Base-by-base conservation (phyloP, 1,140 invertebrate species). In the Venturia canescens region DNA sequence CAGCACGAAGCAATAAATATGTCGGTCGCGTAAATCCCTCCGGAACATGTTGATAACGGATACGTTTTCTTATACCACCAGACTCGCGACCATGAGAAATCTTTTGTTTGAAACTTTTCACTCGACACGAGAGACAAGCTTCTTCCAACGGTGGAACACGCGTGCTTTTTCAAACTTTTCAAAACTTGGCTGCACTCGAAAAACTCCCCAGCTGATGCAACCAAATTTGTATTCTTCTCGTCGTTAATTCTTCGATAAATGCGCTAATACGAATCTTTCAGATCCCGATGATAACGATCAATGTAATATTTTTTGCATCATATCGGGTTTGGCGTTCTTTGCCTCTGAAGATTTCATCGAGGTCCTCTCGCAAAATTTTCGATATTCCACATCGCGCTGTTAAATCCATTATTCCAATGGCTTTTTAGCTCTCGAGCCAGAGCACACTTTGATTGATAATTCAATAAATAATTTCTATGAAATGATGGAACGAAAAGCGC, bases 1-100 rank as follows among this genome's bases (percentile, higher is more conserved):
- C 53, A 27, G 50, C 50, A 27, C 27, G 72, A 60, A 76, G 81
- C 81, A 79, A 82, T 82, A 82, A 82, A 82, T 82, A 82, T 82
- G 81, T 82, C 81, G 81, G 66, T 70, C 38, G 27, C 75, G 81
- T 50, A 74, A 82, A 82, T 82, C 81, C 81, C 48, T 57, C 72
- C 34, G 81, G 78, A 82, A 82, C 78, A 82, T 78, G 70, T 29
- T 53, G 76, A 74, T 79, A 76, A 79, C 72, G 77, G 63, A 82
- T 82, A 78, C 80, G 60, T 78, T 48, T 53, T 76, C 72, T 76
- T 60, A 63, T 63, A 26, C 60, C 23, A 13, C 21, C 16, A 27
- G 3, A n/a, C 50, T 29, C 26, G 26, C 50, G 27, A 60, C 11
- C 27, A 34, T 18, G 29, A 34, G 53, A 60, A 60, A 76, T 76